These are phyloP conservation scores for Centrocercus urophasianus DNA, from an alignment of 2,113 vertebrate genomes.

Conservation along the genomic window DNA sequence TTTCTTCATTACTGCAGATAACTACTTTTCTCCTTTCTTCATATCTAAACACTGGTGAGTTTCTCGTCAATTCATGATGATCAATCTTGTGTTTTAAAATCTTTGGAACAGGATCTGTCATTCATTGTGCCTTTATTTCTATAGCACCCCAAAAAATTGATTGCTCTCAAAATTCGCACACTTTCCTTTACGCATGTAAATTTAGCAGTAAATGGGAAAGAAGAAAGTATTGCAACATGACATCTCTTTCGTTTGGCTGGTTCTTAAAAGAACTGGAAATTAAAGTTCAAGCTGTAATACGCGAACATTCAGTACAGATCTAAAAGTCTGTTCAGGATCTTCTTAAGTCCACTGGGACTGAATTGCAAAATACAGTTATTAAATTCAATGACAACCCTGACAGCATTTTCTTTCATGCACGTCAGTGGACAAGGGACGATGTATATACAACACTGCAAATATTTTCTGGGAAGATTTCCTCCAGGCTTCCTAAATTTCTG, in stretches of 20 bases:
- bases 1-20: not conserved
- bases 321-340: not conserved
- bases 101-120: not conserved
- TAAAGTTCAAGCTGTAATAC: conserved; percentile 10
- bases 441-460: not conserved
- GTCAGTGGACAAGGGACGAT: not conserved
- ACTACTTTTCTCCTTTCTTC: not conserved
- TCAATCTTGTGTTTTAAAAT: not conserved
- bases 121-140: not conserved
- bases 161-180: not conserved
- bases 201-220: conserved; percentile 29
- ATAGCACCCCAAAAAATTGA: not conserved
- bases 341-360: not conserved
- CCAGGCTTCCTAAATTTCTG: conserved; percentile 43
- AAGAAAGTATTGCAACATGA: not conserved
- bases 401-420: not conserved
- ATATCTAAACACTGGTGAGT: rapidly evolving
- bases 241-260: not conserved
- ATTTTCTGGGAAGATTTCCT: conserved; percentile 50
- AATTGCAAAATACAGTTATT: conserved; percentile 27
- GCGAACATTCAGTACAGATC: not conserved
- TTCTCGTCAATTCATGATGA: not conserved
- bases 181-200: not conserved
- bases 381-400: not conserved
- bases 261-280: conserved; percentile 16